Base-by-base conservation (phyloP, 2,113 vertebrate species). In the Muntiacus muntjak region DNA sequence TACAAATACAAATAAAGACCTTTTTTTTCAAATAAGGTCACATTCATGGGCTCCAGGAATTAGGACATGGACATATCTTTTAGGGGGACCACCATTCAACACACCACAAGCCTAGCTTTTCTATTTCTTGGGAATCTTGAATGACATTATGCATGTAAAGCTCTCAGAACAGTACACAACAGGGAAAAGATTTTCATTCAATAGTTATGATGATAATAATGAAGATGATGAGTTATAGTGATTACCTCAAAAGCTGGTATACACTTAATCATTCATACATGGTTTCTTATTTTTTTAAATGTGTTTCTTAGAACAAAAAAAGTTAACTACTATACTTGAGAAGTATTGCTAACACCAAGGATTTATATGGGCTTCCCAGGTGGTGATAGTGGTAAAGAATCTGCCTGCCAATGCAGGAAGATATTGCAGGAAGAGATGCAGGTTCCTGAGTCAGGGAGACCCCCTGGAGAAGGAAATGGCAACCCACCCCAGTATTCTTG, bases 261-360 rank as follows among this genome's bases (percentile, higher is more conserved):
- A 54, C 19, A 55, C 14, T 50, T 6, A 79, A 36, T 62, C 45
- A 58, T 88, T 85, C 83, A 36, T 55, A 47, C 21, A 30, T 96
- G 30, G 62, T 74, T 95, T 89, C 50, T 28, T 83, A 36, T 67
- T 94, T 74, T 36, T 47, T 47, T 33, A 21, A 84, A 25, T 40
- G 12, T 15, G 17, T 94, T 90, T 64, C 52, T 91, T 89, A 92
- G 16, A 10, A 71, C 5, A 96, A 54, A 95, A 89, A 60, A 78
- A 28, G 9, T 79, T 40, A 67, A 78, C 19, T 36, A 64, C 54
- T 45, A 81, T 6, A 87, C 19, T 54, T 87, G 71, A 92, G 33
- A 94, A n/a, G 26, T 78, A 74, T 43, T 79, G 36, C 30, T 83
- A 94, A 94, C 60, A 83, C 19, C 57, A 71, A 58, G 23, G 71